Percentiles rank a stretch among this genome's conserved stretches.
phyloP scores from a whole-genome alignment of 2,113 vertebrate genomes.

The Protobothrops flavoviridis region DNA sequence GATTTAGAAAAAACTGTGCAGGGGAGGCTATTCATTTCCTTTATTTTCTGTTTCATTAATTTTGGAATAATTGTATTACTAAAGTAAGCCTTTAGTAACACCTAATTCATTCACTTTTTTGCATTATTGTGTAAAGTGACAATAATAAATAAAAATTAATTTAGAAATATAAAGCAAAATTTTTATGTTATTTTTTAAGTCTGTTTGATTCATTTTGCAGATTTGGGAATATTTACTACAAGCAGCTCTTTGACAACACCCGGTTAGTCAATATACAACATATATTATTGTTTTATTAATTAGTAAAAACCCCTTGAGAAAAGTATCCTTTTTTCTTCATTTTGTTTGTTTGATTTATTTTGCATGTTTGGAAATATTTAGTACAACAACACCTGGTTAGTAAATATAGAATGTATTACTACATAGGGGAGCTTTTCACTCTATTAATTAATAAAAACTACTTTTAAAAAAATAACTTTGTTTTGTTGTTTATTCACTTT shows the following conservation, averaged over 20 bases:
- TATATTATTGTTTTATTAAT: neutral
- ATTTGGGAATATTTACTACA: neutral
- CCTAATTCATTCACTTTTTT: neutral
- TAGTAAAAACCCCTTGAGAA: neutral
- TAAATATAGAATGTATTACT: neutral
- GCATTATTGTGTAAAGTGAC: neutral
- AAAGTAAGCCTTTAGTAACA: neutral
- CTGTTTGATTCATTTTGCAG: neutral
- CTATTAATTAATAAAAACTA: neutral
- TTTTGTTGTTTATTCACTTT: neutral
- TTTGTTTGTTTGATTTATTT: neutral
- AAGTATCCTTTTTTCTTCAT: neutral
- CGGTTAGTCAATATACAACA: neutral
- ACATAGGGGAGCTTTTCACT: neutral
- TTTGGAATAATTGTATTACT: neutral
- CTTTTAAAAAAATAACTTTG: neutral
- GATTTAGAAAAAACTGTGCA: neutral
- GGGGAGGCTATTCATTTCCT: neutral
- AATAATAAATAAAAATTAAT: neutral
- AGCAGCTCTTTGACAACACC: neutral
- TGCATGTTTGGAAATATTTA: neutral
- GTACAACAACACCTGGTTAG: conserved; percentile 11
- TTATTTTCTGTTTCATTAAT: neutral
- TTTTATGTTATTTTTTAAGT: neutral
- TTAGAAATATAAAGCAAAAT: neutral